A percentile compares a stretch with the other conserved stretches of the same genome.
phyloP scores from a whole-genome alignment of 2,113 vertebrate species.

The Anguilla rostrata region DNA sequence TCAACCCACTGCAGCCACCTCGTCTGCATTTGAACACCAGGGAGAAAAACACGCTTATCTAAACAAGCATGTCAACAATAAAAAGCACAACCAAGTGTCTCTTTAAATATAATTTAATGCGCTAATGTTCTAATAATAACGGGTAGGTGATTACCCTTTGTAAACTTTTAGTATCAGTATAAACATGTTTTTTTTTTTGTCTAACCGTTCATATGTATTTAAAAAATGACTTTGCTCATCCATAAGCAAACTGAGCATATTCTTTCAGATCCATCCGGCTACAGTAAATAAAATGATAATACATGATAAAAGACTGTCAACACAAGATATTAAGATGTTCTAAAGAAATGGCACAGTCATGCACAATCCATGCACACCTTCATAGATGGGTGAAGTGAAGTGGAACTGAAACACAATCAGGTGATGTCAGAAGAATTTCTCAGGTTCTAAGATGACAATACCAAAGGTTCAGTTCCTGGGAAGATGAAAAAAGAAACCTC shows the following conservation, averaged over 20 bases:
- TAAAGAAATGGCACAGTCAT: neutral
- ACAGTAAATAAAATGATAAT: neutral
- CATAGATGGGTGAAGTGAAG: neutral
- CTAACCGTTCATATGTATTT: neutral
- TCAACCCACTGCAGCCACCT: slow-evolving; percentile 42
- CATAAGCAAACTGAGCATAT: neutral
- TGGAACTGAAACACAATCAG: neutral
- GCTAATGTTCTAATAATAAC: neutral
- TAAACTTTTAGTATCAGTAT: neutral
- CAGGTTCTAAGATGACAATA: neutral
- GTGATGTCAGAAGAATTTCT: slow-evolving; percentile 12
- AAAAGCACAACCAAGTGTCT: slow-evolving; percentile 11
- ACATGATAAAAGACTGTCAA: neutral
- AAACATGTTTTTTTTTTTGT: neutral
- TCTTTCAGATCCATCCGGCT: neutral
- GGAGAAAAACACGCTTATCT: neutral
- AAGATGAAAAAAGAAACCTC: neutral
- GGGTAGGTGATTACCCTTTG: neutral
- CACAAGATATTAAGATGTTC: slow-evolving; percentile 18
- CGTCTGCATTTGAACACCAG: slow-evolving; percentile 12
- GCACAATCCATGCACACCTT: neutral
- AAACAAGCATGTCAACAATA: neutral
- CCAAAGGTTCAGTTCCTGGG: neutral
- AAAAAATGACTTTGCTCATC: neutral
- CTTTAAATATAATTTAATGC: slow-evolving; percentile 36